Evolutionary conservation across 1,140 invertebrate species (phyloP).

Genomic region (Brachionus rotundiformis): DNA sequence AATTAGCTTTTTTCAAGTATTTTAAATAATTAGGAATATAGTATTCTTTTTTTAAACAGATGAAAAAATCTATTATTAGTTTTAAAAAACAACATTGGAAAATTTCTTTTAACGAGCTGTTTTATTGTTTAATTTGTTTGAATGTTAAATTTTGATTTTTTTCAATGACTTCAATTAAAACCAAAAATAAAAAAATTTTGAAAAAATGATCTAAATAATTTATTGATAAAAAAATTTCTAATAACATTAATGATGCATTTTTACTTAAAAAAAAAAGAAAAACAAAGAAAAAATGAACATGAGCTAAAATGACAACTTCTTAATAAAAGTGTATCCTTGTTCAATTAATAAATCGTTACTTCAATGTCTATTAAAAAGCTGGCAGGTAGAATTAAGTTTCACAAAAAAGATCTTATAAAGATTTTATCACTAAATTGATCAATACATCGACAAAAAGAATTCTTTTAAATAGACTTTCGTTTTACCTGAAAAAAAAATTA

Average conservation of each 20-base stretch:
- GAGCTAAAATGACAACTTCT: not conserved
- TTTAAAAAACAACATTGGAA: too few relatives aligned
- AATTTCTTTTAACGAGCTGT: too few relatives aligned
- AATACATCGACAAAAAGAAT: not conserved
- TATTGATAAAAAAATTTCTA: slow-evolving; percentile 5
- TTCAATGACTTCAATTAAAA: too few relatives aligned
- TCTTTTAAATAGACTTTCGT: not conserved
- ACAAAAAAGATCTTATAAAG: not conserved
- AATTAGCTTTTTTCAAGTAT: too few relatives aligned
- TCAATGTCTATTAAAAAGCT: not conserved
- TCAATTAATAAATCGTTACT: not conserved
- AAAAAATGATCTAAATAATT: not conserved
- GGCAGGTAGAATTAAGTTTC: not conserved
- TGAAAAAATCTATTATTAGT: too few relatives aligned
- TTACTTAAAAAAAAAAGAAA: not conserved
- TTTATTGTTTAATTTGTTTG: too few relatives aligned
- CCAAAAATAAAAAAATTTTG: slow-evolving; percentile 1
- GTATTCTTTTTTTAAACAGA: too few relatives aligned
- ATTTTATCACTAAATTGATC: not conserved
- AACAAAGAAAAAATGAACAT: slow-evolving; percentile 4
- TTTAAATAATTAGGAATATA: too few relatives aligned
- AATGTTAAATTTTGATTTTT: not conserved
- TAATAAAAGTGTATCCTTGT: not conserved
- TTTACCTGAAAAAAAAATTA: not conserved
- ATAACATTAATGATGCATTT: not conserved